A percentile compares a stretch with the other conserved stretches of the same genome.
Evolutionary conservation across 35 echinoderm and acorn worm species (phyloP).

Genomic region (Patiria miniata): DNA sequence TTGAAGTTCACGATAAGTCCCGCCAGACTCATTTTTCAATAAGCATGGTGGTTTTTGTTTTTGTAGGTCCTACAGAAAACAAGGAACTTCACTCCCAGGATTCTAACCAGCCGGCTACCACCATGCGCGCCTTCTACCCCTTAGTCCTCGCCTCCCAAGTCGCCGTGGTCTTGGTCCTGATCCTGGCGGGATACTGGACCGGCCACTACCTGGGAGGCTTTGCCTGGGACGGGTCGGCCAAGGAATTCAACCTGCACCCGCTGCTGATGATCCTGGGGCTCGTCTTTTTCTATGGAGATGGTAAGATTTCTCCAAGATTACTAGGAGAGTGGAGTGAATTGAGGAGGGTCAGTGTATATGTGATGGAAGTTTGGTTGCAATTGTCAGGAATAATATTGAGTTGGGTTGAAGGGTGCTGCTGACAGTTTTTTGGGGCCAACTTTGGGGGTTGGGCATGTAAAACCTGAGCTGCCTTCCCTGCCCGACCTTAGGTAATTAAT

Average conservation of each 20-base stretch:
- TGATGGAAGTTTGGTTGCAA: too few species aligned
- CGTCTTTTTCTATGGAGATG: constrained; percentile 86
- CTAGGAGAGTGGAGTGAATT: too few species aligned
- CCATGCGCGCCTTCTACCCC: constrained; percentile 71
- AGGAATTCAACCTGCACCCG: constrained; percentile 83
- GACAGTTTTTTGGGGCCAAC: too few species aligned
- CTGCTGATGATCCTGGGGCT: constrained; percentile 85
- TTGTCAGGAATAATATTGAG: too few species aligned
- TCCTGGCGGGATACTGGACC: constrained; percentile 86
- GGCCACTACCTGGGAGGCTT: constrained; percentile 79
- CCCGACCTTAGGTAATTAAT: too few species aligned
- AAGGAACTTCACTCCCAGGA: neutral
- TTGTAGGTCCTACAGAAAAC: neutral
- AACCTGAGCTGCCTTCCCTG: too few species aligned
- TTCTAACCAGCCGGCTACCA: neutral
- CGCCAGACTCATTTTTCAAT: neutral
- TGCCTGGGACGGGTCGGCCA: constrained; percentile 67
- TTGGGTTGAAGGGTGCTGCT: too few species aligned
- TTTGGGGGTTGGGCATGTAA: too few species aligned
- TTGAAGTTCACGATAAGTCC: neutral
- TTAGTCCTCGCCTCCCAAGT: constrained; percentile 72
- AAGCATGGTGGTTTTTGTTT: neutral
- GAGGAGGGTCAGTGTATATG: too few species aligned
- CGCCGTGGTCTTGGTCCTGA: constrained; percentile 59
- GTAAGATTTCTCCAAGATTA: constrained; percentile 32